phyloP scores from a whole-genome alignment of 2,113 vertebrate species.

The Platanista minor region DNA sequence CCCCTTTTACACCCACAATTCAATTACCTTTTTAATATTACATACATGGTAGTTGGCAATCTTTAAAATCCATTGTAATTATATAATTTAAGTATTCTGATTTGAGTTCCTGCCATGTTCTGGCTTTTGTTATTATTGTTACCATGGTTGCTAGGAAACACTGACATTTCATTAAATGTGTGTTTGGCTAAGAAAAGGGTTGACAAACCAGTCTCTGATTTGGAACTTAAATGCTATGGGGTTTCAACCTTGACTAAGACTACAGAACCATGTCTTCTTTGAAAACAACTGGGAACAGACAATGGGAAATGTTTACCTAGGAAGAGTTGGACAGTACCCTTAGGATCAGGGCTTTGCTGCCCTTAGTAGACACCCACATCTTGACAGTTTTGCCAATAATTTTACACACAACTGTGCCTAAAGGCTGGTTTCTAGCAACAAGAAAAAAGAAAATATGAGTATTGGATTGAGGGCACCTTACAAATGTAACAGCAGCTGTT shows the following conservation, averaged over 20 bases:
- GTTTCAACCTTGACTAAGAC: background rate
- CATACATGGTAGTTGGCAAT: too few relatives aligned
- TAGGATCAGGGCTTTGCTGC: background rate
- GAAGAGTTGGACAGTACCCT: background rate
- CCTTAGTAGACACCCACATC: background rate
- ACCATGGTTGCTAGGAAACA: background rate
- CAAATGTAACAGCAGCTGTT: rapidly evolving
- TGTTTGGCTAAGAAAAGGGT: background rate
- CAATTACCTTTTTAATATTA: background rate
- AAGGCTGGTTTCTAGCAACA: background rate
- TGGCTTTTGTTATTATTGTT: background rate
- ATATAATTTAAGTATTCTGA: background rate
- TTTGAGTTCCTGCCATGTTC: background rate
- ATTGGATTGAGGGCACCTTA: too few relatives aligned
- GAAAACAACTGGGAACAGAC: background rate
- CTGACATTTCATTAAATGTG: background rate
- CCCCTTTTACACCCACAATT: too few relatives aligned
- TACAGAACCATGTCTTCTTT: background rate
- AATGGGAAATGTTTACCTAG: background rate
- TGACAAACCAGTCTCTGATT: background rate
- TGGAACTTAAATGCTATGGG: background rate
- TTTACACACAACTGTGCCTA: background rate
- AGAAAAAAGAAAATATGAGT: background rate
- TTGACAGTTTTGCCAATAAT: background rate
- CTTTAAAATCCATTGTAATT: background rate